phyloP scores from a whole-genome alignment of 2,797 vertebrate genomes.

The Cryptoblepharus egeriae region DNA sequence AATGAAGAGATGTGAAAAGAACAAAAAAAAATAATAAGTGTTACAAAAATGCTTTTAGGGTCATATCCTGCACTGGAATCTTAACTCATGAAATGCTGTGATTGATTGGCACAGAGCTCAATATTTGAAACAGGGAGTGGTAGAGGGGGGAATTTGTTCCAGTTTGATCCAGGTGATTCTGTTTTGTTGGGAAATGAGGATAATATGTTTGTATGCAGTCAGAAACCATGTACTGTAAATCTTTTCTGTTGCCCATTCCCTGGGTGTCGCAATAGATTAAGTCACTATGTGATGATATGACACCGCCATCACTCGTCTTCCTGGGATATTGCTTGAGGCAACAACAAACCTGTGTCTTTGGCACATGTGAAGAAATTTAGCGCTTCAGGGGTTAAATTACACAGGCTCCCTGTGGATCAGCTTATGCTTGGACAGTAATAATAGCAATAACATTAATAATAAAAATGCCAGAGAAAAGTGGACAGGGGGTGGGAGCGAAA shows the following conservation, averaged over 20 bases:
- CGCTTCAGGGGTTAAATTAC: conserved; percentile 74
- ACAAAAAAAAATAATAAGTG: conserved; percentile 56
- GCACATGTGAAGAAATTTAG: conserved; percentile 75
- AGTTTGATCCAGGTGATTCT: conserved; percentile 51
- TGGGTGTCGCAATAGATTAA: conserved; percentile 76
- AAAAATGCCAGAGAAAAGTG: conserved; percentile 54
- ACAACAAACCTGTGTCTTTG: conserved; percentile 73
- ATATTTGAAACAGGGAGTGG: conserved; percentile 17
- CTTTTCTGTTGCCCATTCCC: conserved; percentile 69
- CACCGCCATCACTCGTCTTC: conserved; percentile 68
- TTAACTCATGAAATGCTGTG: not conserved
- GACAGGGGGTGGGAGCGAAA: conserved; percentile 24
- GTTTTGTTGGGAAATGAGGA: conserved; percentile 57
- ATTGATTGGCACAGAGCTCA: conserved; percentile 32
- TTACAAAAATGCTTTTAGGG: conserved; percentile 8
- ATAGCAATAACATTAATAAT: conserved; percentile 71
- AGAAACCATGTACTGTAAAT: conserved; percentile 64
- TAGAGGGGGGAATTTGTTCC: conserved; percentile 57
- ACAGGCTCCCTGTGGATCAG: conserved; percentile 69
- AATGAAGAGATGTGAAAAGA: conserved; percentile 51
- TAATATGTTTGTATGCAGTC: conserved; percentile 60
- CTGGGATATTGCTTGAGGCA: conserved; percentile 71
- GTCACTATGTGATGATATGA: conserved; percentile 69
- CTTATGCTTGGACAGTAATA: conserved; percentile 70
- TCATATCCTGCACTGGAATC: conserved; percentile 34